Evolutionary conservation across 2,113 vertebrate species (phyloP).

Genomic region (Notarius lentiginosus): DNA sequence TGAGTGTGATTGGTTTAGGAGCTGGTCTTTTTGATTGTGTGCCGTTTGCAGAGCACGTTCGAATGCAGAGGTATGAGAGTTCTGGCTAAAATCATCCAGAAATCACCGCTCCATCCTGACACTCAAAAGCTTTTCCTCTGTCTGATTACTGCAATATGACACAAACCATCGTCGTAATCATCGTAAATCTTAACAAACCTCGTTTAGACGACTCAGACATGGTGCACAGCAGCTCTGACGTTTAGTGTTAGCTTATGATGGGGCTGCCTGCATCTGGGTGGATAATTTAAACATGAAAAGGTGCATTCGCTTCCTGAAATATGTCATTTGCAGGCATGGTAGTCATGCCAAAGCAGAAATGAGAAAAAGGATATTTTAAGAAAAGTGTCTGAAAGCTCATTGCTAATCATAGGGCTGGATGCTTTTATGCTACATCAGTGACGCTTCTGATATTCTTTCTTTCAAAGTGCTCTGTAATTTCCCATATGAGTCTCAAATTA

Average conservation of each 20-base stretch:
- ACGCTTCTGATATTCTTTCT: slow-evolving; percentile 10
- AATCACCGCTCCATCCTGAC: slow-evolving; percentile 62
- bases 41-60: slow-evolving; percentile 66
- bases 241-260: slow-evolving; percentile 18
- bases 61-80: slow-evolving; percentile 57
- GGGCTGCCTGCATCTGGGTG: slow-evolving; percentile 10
- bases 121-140: slow-evolving; percentile 61
- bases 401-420: slow-evolving; percentile 24
- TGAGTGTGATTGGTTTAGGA: slow-evolving; percentile 47
- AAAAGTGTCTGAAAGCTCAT: background rate
- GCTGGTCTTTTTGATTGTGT: slow-evolving; percentile 62
- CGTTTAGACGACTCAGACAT: slow-evolving; percentile 42
- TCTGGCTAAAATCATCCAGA: slow-evolving; percentile 75
- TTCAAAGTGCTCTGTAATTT: slow-evolving; percentile 44
- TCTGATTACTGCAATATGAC: slow-evolving; percentile 66
- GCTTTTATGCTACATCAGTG: slow-evolving; percentile 8
- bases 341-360: slow-evolving; percentile 5
- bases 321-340: background rate
- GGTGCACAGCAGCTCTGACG: slow-evolving; percentile 20
- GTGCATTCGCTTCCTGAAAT: background rate
- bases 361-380: background rate
- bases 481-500: background rate
- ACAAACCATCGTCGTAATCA: slow-evolving; percentile 51
- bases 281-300: slow-evolving; percentile 27
- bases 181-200: slow-evolving; percentile 58